phyloP scores from a whole-genome alignment of 92 coral and sea anemone species.

The Epizoanthus stellaris region DNA sequence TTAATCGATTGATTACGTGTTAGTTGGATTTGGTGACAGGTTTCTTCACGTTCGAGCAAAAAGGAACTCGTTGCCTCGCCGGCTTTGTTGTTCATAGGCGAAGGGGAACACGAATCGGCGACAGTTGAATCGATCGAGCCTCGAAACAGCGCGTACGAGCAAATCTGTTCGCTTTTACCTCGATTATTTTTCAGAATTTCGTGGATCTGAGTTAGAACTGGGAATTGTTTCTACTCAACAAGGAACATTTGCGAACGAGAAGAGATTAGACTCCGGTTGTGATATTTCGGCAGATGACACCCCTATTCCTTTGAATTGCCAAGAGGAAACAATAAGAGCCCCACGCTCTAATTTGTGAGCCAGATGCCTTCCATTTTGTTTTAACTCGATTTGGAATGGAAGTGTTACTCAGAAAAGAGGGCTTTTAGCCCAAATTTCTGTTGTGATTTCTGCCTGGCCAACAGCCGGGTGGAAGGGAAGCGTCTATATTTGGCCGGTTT shows the following conservation, averaged over 20 bases:
- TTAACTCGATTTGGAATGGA: slow-evolving; percentile 4
- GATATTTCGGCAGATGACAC: slow-evolving; percentile 95
- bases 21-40: slow-evolving; percentile 17
- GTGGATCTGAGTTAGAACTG: background rate
- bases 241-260: slow-evolving; percentile 50
- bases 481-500: slow-evolving; percentile 83
- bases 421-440: slow-evolving; percentile 44
- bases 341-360: slow-evolving; percentile 83
- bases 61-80: slow-evolving; percentile 81
- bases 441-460: slow-evolving; percentile 50
- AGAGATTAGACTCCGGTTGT: slow-evolving; percentile 77
- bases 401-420: slow-evolving; percentile 24
- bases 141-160: slow-evolving; percentile 41
- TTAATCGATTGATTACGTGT: background rate
- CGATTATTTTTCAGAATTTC: slow-evolving; percentile 5
- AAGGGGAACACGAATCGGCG: slow-evolving; percentile 82
- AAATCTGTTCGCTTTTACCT: slow-evolving; percentile 20
- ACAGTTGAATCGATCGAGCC: slow-evolving; percentile 44
- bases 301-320: slow-evolving; percentile 91
- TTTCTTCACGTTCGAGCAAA: slow-evolving; percentile 49
- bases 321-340: slow-evolving; percentile 89
- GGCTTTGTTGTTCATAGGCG: slow-evolving; percentile 84
- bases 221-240: slow-evolving; percentile 17
- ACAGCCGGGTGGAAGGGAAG: slow-evolving; percentile 62
- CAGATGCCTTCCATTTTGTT: slow-evolving; percentile 70